phyloP scores from a whole-genome alignment of 2,113 vertebrate genomes.

The Scatophagus argus region DNA sequence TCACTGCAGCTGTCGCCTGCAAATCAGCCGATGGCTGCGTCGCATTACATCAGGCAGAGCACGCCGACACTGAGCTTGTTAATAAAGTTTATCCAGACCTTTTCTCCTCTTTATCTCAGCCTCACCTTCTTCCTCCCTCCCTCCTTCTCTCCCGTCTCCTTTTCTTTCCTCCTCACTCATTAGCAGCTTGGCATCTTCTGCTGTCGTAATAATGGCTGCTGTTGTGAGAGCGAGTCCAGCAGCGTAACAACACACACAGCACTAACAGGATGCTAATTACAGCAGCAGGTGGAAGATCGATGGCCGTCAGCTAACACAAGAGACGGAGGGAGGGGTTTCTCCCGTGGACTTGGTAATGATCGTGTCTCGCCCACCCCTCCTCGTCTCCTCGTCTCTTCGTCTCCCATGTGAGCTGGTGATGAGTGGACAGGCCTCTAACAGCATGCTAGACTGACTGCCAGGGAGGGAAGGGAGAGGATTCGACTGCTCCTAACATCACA shows the following conservation, averaged over 20 bases:
- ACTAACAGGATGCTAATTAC: constrained; percentile 14
- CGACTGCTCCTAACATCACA: too few relatives aligned
- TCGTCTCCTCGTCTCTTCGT: background rate
- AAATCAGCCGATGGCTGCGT: too few relatives aligned
- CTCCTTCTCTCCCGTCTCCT: background rate
- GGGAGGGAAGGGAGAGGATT: too few relatives aligned
- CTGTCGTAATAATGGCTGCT: background rate
- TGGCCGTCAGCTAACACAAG: background rate
- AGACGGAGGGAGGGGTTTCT: background rate
- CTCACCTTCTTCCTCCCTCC: background rate
- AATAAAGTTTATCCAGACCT: too few relatives aligned
- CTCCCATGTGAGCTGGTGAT: background rate
- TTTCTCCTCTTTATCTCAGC: too few relatives aligned
- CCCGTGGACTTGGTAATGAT: background rate
- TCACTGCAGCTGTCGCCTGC: too few relatives aligned
- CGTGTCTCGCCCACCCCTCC: background rate
- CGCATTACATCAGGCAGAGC: too few relatives aligned
- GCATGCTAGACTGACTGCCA: background rate
- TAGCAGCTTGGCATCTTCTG: background rate
- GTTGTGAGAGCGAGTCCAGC: background rate
- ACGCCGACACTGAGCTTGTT: too few relatives aligned
- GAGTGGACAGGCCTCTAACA: too few relatives aligned
- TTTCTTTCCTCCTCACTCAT: background rate
- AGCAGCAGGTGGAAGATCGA: background rate
- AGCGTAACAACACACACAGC: background rate